Evolutionary conservation across 1,140 invertebrate species (phyloP).

Genomic region (Anagrus nilaparvatae): DNA sequence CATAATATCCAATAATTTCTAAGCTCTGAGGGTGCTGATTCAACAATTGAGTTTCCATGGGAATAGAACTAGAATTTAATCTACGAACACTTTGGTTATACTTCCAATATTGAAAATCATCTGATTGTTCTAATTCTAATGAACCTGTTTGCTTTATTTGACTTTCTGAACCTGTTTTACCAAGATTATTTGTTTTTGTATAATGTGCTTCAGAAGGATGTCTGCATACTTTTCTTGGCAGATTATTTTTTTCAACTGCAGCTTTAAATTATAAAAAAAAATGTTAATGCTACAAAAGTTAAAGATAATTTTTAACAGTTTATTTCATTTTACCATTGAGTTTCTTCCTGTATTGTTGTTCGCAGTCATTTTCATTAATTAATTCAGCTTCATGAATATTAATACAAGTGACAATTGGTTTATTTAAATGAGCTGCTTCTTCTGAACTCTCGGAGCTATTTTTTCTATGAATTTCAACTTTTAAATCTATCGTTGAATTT

Average conservation of each 20-base stretch:
- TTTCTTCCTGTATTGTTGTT: conserved; percentile 24
- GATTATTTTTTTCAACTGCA: too few species aligned
- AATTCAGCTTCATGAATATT: conserved; percentile 33
- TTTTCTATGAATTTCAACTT: conserved; percentile 85
- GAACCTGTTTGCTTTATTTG: conserved; percentile 40
- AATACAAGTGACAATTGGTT: conserved; percentile 27
- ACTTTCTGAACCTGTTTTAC: conserved; percentile 39
- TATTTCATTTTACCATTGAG: conserved; percentile 31
- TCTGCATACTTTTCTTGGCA: conserved; percentile 28
- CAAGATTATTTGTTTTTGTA: conserved; percentile 32
- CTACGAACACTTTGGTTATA: conserved; percentile 32
- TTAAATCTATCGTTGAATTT: conserved; percentile 58
- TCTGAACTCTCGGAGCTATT: conserved; percentile 79
- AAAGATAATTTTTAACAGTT: too few species aligned
- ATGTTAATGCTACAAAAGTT: too few species aligned
- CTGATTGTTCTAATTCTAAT: conserved; percentile 33
- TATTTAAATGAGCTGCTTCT: conserved; percentile 36
- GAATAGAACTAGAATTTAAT: conserved; percentile 33
- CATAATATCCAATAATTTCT: conserved; percentile 38
- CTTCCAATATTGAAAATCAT: conserved; percentile 37
- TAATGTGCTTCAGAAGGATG: conserved; percentile 34
- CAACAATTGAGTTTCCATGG: conserved; percentile 31
- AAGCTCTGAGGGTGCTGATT: conserved; percentile 38
- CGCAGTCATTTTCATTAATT: conserved; percentile 26
- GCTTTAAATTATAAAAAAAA: too few species aligned